phyloP scores from a whole-genome alignment of 2,797 vertebrate species.

The Myiotriccus ornatus region DNA sequence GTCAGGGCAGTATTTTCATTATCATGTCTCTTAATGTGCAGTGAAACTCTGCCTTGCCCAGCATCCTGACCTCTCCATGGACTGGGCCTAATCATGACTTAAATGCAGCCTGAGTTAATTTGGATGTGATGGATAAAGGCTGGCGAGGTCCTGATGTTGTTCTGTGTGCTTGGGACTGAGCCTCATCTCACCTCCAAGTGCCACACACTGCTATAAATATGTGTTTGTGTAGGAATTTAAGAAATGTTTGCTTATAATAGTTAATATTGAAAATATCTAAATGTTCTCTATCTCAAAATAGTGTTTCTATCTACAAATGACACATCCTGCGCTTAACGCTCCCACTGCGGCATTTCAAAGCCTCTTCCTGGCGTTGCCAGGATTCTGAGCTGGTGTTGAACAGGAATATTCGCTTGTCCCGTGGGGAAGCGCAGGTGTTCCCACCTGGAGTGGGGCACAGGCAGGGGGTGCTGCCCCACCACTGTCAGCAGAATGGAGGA shows the following conservation, averaged over 20 bases:
- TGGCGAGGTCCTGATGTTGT: not conserved
- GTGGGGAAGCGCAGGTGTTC: not conserved
- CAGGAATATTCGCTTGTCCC: not conserved
- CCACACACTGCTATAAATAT: not conserved
- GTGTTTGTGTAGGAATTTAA: slow-evolving; percentile 38
- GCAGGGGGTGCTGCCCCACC: not conserved
- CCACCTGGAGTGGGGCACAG: not conserved
- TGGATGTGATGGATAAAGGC: not conserved
- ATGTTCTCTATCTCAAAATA: slow-evolving; percentile 22
- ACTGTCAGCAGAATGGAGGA: not conserved
- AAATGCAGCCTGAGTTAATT: not conserved
- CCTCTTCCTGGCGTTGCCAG: not conserved
- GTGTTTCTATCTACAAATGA: slow-evolving; percentile 10
- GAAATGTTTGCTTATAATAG: slow-evolving; percentile 46
- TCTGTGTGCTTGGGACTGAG: not conserved
- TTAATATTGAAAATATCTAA: slow-evolving; percentile 54
- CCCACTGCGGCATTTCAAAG: slow-evolving; percentile 5
- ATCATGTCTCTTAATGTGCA: not conserved
- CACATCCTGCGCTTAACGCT: not conserved
- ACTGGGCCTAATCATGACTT: not conserved
- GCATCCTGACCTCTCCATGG: not conserved
- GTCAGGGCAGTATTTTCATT: not conserved
- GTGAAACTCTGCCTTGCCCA: not conserved
- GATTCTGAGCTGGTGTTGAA: not conserved
- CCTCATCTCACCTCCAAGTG: not conserved